Base-by-base conservation (phyloP, 2,797 vertebrate species). In the Manis crassicaudata region DNA sequence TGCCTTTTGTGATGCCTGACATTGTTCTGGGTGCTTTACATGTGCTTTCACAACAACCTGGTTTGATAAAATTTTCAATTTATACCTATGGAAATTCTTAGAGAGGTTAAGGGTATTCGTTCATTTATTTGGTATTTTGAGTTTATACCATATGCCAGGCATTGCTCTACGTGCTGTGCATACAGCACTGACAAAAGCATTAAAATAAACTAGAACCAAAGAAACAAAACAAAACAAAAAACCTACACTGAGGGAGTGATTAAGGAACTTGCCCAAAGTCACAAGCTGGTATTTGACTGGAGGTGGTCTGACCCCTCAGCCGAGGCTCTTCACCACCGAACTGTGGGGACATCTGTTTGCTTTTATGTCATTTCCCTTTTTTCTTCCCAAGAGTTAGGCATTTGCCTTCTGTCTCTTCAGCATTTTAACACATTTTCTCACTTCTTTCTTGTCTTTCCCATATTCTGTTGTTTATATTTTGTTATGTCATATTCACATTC, bases 51-150 rank as follows among this genome's bases (percentile, higher is more conserved):
- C 76, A 79, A 27, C 17, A 35, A 10, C 73, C 77, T 68, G 50
- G 27, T 75, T 94, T 85, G 67, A 79, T 73, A 6, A n/a, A 72
- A 72, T 81, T 52, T 93, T 88, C 87, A 75, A 58, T 70, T 84
- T 35, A 65, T 17, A 68, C 52, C 67, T 87, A n/a, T 79, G 83
- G 35, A 84, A 85, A 68, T 52, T 70, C 35, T 70, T 52, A 65
- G 46, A 70, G 73, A 68, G 50, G 65, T 63, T 67, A 54, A 35
- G 13, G 67, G 16, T n/a, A 16, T 52, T 79, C 17, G 43, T 73
- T 84, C 16, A 11, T 75, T 50, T 54, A 70, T 68, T 76, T 54
- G 37, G 7, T 12, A 50, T 25, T 81, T 76, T 62, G 65, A 56
- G 65, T 90, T 23, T 65, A 9, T 52, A 12, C 40, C 27, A 0